These are phyloP conservation scores for Carettochelys insculpta DNA, from an alignment of 2,113 vertebrate species.

Conservation along the genomic window DNA sequence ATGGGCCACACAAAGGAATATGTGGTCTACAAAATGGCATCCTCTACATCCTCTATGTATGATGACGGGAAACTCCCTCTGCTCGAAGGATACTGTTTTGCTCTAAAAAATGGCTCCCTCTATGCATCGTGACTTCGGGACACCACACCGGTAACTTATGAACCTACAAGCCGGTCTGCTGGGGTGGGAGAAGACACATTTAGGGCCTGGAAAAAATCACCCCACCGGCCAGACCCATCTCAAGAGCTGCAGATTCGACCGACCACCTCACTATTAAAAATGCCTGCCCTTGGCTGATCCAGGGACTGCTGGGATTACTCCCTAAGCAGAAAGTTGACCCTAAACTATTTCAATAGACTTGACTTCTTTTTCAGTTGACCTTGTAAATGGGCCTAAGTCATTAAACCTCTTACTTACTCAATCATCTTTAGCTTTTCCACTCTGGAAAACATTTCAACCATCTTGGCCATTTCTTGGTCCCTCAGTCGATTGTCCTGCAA, in stretches of 20 bases:
- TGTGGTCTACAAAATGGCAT: not conserved
- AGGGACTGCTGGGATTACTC: not conserved
- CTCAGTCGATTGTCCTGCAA: constrained; percentile 84
- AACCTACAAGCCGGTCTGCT: not conserved
- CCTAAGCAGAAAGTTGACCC: not conserved
- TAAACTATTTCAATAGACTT: not conserved
- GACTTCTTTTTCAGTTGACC: not conserved
- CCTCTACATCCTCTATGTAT: not conserved
- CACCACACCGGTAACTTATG: too few species aligned
- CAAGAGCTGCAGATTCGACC: not conserved
- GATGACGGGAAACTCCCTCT: not conserved
- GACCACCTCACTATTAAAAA: not conserved
- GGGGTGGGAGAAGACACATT: not conserved
- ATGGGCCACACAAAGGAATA: not conserved
- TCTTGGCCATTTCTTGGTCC: constrained; percentile 68
- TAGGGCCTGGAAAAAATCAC: not conserved
- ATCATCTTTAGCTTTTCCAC: constrained; percentile 75
- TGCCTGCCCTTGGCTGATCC: not conserved
- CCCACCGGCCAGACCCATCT: not conserved
- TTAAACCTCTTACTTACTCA: constrained; percentile 76
- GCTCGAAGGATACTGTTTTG: not conserved
- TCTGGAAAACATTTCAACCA: constrained; percentile 71
- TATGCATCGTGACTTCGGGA: too few species aligned
- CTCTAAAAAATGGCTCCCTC: too few species aligned
- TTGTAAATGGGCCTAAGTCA: not conserved